Conservation (phyloP, 1,140 invertebrate genomes). For the Bacillus rossius region DNA sequence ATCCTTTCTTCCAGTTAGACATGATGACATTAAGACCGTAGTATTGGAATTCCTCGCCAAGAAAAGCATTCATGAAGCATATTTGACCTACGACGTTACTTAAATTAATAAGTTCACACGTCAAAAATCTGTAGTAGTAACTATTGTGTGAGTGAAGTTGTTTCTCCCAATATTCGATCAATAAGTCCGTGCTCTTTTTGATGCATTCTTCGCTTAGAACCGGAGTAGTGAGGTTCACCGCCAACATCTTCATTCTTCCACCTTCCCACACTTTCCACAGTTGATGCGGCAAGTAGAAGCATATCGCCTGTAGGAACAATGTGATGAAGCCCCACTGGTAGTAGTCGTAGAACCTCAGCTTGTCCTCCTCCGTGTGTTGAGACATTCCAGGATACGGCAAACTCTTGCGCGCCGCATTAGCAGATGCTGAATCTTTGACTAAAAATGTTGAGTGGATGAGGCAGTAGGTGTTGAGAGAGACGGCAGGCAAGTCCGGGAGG, state of each 20-base stretch:
- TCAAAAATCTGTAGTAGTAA: neutral
- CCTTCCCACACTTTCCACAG: conserved; percentile 75
- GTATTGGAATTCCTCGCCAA: neutral
- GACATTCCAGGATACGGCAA: conserved; percentile 24
- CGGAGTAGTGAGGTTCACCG: conserved; percentile 40
- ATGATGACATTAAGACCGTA: neutral
- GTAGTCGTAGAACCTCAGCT: conserved; percentile 66
- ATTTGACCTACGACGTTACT: neutral
- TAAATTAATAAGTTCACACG: neutral
- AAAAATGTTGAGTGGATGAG: conserved; percentile 75
- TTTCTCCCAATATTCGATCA: neutral
- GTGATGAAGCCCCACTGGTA: conserved; percentile 88
- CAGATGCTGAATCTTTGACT: conserved; percentile 42
- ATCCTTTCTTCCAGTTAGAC: no score
- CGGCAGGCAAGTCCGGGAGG: conserved; percentile 45
- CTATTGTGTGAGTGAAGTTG: neutral
- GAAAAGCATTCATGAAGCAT: neutral
- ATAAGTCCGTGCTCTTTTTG: neutral
- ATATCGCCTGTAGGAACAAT: conserved; percentile 68
- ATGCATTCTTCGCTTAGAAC: neutral
- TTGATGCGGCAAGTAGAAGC: conserved; percentile 68
- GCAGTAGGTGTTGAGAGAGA: conserved; percentile 63
- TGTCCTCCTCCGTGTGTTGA: conserved; percentile 44
- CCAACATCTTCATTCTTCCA: conserved; percentile 48
- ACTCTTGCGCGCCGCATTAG: conserved; percentile 32